A percentile compares a stretch with the other conserved stretches of the same genome.
phyloP scores from a whole-genome alignment of 2,888 invertebrate species.

The Thecocarcelia acutangulata region DNA sequence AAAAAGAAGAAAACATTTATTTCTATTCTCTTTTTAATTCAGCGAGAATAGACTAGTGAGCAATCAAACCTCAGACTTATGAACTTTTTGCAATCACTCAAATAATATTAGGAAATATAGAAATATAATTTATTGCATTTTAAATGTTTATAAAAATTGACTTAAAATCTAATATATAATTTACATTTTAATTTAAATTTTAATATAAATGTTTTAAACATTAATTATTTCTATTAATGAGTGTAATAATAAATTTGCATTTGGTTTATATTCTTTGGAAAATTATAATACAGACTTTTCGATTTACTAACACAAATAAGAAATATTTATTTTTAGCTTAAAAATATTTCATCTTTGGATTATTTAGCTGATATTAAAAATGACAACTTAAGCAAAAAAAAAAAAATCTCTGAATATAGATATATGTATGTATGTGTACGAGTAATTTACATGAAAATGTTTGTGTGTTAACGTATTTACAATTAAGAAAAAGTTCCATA shows the following conservation, averaged over 20 bases:
- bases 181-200: constrained; percentile 29
- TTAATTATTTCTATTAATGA: background rate
- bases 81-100: too few relatives aligned
- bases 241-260: background rate
- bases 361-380: constrained; percentile 57
- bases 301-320: background rate
- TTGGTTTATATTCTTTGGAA: constrained; percentile 55
- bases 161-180: constrained; percentile 44
- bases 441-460: too few relatives aligned
- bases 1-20: too few relatives aligned
- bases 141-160: constrained; percentile 11
- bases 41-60: too few relatives aligned
- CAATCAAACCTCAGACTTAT: too few relatives aligned
- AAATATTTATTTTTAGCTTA: constrained; percentile 5
- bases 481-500: too few relatives aligned
- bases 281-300: constrained; percentile 59
- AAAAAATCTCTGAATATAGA: too few relatives aligned
- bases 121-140: constrained; percentile 22
- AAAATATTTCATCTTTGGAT: constrained; percentile 59
- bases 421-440: too few relatives aligned
- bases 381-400: background rate
- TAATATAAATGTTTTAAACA: constrained; percentile 8
- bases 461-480: too few relatives aligned
- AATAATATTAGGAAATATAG: constrained; percentile 24
- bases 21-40: too few relatives aligned